Base-by-base conservation (phyloP, 2,113 vertebrate species). In the Spheniscus mendiculus region DNA sequence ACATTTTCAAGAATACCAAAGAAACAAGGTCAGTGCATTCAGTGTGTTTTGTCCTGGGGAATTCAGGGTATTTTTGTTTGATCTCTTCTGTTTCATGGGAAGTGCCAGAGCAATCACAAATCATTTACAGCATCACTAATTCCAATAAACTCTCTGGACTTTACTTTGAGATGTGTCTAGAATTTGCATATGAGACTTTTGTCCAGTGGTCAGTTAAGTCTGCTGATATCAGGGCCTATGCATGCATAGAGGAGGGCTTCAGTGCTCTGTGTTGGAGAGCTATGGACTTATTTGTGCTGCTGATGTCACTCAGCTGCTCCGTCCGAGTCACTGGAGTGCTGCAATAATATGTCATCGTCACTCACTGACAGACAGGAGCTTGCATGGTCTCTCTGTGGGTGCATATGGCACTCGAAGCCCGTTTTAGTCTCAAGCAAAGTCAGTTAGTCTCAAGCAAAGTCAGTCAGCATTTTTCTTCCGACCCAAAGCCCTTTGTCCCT, bases 1-100 rank as follows among this genome's bases (percentile, higher is more conserved):
- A 99, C 99, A 1, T 99, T 99, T 98, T 98, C 98, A 34, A 99
- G 99, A 70, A 77, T 97, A 7, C 98, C 99, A 81, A 99, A 99
- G 97, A 99, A 99, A 94, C 98, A 98, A 97, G 99, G 99, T 99
- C 90, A 94, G 98, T 92, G 47, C 19, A 9, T 56, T 69, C 49
- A 29, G 26, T 10, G 26, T 58, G n/a, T 45, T 53, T 78, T 67
- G 42, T 87, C 50, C 32, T 62, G 50, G 38, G 53, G 47, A 81
- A 92, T 65, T 91, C 22, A 22, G 71, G 76, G 40, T 73, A 27
- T 55, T 94, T 89, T 85, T 87, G 53, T 50, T 47, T 55, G 18
- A 45, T 44, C 32, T 85, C 8, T 89, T 78, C 29, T 50, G 20
- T 79, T 77, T 70, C 44, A 11, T 71, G 63, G 76, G 49, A 93